phyloP scores from a whole-genome alignment of 2,888 invertebrate genomes.

The Idaea biselata region DNA sequence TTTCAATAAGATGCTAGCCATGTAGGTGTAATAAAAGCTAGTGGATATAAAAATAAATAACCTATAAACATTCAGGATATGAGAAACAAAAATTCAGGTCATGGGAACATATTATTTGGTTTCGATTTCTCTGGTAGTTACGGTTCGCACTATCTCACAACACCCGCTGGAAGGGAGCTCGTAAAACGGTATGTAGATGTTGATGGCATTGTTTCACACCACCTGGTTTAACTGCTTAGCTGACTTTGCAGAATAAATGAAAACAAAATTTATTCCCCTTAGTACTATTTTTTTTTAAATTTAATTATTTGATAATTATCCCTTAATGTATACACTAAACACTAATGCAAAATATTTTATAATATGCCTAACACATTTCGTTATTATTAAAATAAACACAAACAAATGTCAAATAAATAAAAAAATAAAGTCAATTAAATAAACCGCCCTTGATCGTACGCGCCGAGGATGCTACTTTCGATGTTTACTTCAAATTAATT shows the following conservation, averaged over 20 bases:
- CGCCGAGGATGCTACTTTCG: no score
- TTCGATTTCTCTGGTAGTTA: not conserved
- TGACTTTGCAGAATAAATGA: not conserved
- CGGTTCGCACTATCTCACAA: conserved; percentile 1
- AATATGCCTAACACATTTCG: no score
- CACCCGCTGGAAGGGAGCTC: not conserved
- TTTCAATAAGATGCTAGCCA: conserved; percentile 1
- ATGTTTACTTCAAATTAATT: no score
- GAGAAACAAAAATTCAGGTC: conserved; percentile 1
- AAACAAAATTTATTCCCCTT: not conserved
- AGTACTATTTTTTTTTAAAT: no score
- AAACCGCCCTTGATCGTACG: no score
- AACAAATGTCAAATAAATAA: no score
- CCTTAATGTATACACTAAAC: no score
- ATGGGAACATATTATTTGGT: not conserved
- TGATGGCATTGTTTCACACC: conserved; percentile 1
- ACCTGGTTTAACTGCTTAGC: not conserved
- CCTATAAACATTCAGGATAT: not conserved
- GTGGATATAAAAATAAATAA: conserved; percentile 1
- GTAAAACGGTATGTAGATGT: not conserved
- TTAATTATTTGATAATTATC: no score
- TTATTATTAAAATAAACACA: no score
- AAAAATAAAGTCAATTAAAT: no score
- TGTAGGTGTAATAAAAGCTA: conserved; percentile 1
- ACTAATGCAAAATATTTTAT: no score